phyloP scores from a whole-genome alignment of 2,113 vertebrate genomes.

The Eira barbara region DNA sequence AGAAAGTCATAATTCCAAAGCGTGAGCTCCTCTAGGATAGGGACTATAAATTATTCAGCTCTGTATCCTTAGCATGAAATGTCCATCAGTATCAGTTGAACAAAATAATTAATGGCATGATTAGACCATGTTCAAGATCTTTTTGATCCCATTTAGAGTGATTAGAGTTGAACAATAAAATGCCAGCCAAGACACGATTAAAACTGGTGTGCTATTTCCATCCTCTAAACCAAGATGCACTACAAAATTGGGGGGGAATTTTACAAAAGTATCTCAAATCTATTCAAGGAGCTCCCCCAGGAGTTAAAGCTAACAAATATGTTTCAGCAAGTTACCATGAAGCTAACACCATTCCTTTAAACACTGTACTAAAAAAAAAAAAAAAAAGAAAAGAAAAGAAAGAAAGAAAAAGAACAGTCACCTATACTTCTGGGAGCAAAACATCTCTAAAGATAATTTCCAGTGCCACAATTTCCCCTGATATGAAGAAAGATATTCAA shows the following conservation, averaged over 20 bases:
- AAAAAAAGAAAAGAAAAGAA: no score
- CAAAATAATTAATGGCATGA: not conserved
- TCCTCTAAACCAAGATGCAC: not conserved
- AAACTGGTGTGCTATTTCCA: not conserved
- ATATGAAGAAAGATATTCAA: not conserved
- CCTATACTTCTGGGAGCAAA: not conserved
- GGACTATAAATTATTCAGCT: not conserved
- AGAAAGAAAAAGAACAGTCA: not conserved
- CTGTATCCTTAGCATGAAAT: not conserved
- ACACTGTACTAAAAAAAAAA: not conserved
- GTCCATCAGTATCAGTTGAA: not conserved
- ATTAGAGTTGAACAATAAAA: not conserved
- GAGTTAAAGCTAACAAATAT: not conserved
- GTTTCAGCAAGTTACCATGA: not conserved
- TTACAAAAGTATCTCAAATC: not conserved
- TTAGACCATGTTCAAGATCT: not conserved
- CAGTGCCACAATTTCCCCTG: not conserved
- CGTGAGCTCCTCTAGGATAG: not conserved
- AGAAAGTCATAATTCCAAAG: not conserved
- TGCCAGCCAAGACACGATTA: not conserved
- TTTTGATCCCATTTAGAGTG: not conserved
- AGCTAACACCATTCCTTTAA: not conserved
- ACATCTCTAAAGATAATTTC: not conserved
- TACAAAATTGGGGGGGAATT: not conserved
- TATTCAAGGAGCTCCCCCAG: not conserved